Conservation (phyloP, 2,113 vertebrate genomes). For the Malurus melanocephalus region DNA sequence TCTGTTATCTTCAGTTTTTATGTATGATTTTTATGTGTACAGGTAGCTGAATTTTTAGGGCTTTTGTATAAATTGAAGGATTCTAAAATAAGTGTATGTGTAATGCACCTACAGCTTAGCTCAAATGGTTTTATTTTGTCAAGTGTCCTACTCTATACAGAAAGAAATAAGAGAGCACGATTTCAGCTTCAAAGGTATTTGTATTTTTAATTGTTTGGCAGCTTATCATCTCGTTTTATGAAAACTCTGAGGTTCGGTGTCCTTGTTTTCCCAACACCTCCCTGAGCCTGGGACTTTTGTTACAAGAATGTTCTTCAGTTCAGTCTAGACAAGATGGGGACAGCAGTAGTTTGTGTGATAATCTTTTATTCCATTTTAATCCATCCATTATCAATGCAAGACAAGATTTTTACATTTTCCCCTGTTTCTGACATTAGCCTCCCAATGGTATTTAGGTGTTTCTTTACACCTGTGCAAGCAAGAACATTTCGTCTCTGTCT, state of each 20-base stretch:
- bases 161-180: neutral
- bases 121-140: neutral
- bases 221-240: neutral
- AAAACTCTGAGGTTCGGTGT: neutral
- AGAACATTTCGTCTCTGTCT: neutral
- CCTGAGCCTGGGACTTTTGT: neutral
- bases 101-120: neutral
- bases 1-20: neutral
- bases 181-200: neutral
- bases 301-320: neutral
- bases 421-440: neutral
- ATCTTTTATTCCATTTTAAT: neutral
- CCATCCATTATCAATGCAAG: neutral
- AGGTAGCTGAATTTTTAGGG: neutral
- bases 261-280: neutral
- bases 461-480: neutral
- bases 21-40: neutral
- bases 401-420: neutral
- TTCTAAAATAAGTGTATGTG: neutral
- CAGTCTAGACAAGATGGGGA: neutral
- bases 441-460: neutral
- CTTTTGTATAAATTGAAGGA: neutral
- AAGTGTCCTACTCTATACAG: neutral
- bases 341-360: neutral
- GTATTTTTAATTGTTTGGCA: neutral